Evolutionary conservation across 2,888 invertebrate genomes (phyloP), one percentile per base, ranked within the genome.

Genomic region (Eubasilissa splendida): DNA sequence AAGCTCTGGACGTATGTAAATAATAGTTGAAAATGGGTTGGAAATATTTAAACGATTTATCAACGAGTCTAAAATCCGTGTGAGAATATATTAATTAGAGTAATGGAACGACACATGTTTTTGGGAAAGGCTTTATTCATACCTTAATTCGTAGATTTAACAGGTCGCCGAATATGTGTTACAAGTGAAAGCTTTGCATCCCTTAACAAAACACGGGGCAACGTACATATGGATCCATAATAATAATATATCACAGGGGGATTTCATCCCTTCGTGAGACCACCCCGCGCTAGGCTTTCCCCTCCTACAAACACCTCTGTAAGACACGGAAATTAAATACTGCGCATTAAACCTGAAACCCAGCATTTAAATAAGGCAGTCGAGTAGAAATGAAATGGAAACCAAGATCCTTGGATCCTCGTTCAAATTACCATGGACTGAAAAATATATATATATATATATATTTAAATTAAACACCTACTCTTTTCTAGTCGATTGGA

Each of bases 261-360:
- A 12, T 53, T 70, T 70, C 70, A 70, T 70, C 70, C 70, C 66
- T 68, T 50, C 50, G 66, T 68, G 50, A 50, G 33, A 50, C 66
- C 50, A 68, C 33, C 70, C 53, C 31, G 52, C 22, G 9, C 54
- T 1, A 68, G 14, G 14, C 42, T 42, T 42, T n/a, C 42, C 54
- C 70, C 22, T 54, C 70, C 31, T 22, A 22, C 54, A 54, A 22
- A 70, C 70, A 70, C 70, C 70, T 70, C 70, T 54, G 70, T 70
- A 54, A 70, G 70, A 70, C 70, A 70, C 70, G 70, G 70, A 70
- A 70, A 70, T 70, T 70, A 70, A 70, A 70, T 70, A 70, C 70
- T 70, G 70, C 54, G 53, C 53, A 70, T 70, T 70, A 70, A 70
- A 54, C 70, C 54, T 31, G 54, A 70, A 54, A 14, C 54, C 22